A percentile compares a stretch with the other conserved stretches of the same genome.
These are phyloP conservation scores for Chaetoderma sp. DNA, from an alignment of 2,888 invertebrate species.

Conservation along the genomic window DNA sequence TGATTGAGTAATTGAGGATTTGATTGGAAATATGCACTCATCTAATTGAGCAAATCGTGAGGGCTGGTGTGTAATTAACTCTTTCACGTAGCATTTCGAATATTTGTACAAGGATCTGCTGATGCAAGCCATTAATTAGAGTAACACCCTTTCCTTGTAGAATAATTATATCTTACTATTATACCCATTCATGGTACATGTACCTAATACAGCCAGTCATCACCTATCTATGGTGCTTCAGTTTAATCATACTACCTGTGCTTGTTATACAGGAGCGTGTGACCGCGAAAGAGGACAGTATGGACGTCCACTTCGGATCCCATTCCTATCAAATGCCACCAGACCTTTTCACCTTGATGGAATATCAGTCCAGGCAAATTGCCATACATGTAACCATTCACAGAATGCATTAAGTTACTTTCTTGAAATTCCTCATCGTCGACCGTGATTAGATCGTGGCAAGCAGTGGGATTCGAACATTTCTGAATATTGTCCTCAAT, in stretches of 20 bases:
- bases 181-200: too few species aligned
- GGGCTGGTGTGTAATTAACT: too few species aligned
- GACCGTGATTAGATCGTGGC: background rate
- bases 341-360: constrained; percentile 41
- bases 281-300: constrained; percentile 38
- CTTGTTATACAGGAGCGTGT: constrained; percentile 22
- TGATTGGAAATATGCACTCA: too few species aligned
- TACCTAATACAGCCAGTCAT: too few species aligned
- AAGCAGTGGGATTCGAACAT: background rate
- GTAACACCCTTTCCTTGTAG: too few species aligned
- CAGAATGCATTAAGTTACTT: constrained; percentile 29
- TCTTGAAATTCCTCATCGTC: background rate
- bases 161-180: too few species aligned
- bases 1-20: too few species aligned
- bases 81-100: too few species aligned
- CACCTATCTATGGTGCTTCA: too few species aligned
- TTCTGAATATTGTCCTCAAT: background rate
- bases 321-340: constrained; percentile 34
- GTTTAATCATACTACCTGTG: constrained; percentile 15
- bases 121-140: too few species aligned
- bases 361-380: constrained; percentile 43
- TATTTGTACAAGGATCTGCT: too few species aligned
- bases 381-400: constrained; percentile 46
- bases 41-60: too few species aligned
- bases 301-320: constrained; percentile 39